phyloP scores from a whole-genome alignment of 2,888 invertebrate genomes.

The Nymphalis polychloros region DNA sequence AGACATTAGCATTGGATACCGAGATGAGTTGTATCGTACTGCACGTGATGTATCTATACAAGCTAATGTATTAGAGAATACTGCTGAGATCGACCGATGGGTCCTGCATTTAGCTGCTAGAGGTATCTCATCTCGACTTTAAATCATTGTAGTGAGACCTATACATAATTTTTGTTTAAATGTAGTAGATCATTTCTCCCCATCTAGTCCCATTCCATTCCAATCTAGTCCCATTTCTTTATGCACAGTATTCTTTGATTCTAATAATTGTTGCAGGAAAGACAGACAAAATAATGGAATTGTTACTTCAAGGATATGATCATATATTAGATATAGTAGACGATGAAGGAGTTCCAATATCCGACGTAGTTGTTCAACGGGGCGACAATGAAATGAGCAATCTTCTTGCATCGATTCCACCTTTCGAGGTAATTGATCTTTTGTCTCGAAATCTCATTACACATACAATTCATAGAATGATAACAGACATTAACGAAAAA shows the following conservation, averaged over 20 bases:
- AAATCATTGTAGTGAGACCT: too few relatives aligned
- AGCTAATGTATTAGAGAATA: constrained; percentile 89
- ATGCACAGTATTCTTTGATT: background rate
- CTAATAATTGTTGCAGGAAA: constrained; percentile 54
- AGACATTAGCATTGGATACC: constrained; percentile 88
- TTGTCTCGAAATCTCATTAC: too few relatives aligned
- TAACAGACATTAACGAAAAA: too few relatives aligned
- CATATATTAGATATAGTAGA: constrained; percentile 91
- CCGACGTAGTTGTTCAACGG: constrained; percentile 86
- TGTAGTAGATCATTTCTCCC: background rate
- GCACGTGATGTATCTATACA: constrained; percentile 92
- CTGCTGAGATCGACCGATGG: constrained; percentile 90
- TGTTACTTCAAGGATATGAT: constrained; percentile 92
- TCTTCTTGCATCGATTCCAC: constrained; percentile 86
- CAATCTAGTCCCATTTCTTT: background rate
- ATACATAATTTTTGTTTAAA: background rate
- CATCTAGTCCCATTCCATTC: background rate
- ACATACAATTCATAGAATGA: too few relatives aligned
- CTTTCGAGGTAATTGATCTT: constrained; percentile 85
- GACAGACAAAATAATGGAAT: constrained; percentile 78
- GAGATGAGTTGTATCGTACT: constrained; percentile 93
- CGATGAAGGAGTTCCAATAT: constrained; percentile 85
- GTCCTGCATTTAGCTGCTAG: constrained; percentile 88
- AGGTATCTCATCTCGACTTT: constrained; percentile 78
- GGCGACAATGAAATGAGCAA: constrained; percentile 85